phyloP scores from a whole-genome alignment of 1,140 invertebrate genomes.

The Drosophila watanabei region DNA sequence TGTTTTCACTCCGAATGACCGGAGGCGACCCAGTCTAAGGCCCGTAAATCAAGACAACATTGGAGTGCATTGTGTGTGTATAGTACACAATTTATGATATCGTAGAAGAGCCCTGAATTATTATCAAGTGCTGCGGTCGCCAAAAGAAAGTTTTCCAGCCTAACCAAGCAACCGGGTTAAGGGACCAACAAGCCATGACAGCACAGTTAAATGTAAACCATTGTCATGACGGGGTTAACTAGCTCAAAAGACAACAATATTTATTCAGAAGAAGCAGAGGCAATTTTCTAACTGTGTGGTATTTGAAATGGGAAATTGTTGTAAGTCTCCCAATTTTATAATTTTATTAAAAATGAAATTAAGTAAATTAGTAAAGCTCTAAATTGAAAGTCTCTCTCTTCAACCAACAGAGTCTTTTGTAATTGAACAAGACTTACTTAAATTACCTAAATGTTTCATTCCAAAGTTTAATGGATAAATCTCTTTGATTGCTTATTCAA shows the following conservation, averaged over 20 bases:
- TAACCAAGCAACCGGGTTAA: conserved; percentile 32
- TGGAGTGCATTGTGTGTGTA: conserved; percentile 45
- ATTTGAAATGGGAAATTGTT: background rate
- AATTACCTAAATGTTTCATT: background rate
- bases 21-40: conserved; percentile 29
- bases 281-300: conserved; percentile 3
- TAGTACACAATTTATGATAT: conserved; percentile 39
- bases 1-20: conserved; percentile 49
- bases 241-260: conserved; percentile 25
- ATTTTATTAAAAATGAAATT: background rate
- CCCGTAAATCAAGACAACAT: conserved; percentile 45
- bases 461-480: background rate
- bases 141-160: conserved; percentile 38
- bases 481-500: background rate
- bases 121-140: conserved; percentile 34
- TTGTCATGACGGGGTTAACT: conserved; percentile 35
- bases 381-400: background rate
- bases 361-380: background rate
- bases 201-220: conserved; percentile 39
- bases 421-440: background rate
- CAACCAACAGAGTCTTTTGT: too few species aligned
- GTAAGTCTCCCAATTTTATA: background rate
- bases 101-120: conserved; percentile 37
- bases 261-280: background rate
- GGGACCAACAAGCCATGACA: conserved; percentile 52